Percentiles rank a stretch among this genome's conserved stretches.
These are phyloP conservation scores for Pipistrellus pipistrellus DNA, from an alignment of 2,797 vertebrate species.

Conservation along the genomic window DNA sequence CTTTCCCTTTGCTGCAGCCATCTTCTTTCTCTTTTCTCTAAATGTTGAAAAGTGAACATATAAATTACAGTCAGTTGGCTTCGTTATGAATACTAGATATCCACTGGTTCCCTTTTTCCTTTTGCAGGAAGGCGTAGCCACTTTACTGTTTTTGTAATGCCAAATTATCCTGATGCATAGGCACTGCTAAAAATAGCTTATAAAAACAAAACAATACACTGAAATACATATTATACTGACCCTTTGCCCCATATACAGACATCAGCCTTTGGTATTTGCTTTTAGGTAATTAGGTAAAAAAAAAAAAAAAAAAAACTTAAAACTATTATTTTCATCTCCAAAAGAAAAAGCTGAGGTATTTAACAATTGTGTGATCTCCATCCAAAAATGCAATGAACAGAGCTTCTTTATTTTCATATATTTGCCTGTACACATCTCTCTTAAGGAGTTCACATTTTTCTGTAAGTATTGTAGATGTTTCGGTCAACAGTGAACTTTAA, in stretches of 20 bases:
- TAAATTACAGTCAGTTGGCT: constrained; percentile 69
- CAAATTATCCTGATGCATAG: constrained; percentile 61
- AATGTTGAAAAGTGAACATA: constrained; percentile 60
- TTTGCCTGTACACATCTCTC: constrained; percentile 4
- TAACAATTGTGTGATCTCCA: no score
- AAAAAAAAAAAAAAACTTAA: no score
- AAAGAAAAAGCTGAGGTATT: no score
- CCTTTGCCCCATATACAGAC: no score
- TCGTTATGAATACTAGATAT: constrained; percentile 47
- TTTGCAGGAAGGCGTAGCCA: constrained; percentile 20
- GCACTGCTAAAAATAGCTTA: constrained; percentile 7
- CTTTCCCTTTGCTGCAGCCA: constrained; percentile 17
- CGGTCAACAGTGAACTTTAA: constrained; percentile 15
- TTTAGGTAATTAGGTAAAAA: no score
- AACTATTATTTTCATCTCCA: no score
- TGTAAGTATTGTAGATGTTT: constrained; percentile 33
- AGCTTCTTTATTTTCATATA: constrained; percentile 41
- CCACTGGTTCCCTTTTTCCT: not conserved
- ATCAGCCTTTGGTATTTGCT: no score
- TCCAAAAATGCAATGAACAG: not conserved
- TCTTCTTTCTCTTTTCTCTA: constrained; percentile 66
- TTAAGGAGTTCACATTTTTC: constrained; percentile 45
- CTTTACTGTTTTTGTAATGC: constrained; percentile 52
- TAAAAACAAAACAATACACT: no score
- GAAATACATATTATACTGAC: no score